Base-by-base conservation (phyloP, 2,888 invertebrate genomes). In the Chrysina gloriosa region DNA sequence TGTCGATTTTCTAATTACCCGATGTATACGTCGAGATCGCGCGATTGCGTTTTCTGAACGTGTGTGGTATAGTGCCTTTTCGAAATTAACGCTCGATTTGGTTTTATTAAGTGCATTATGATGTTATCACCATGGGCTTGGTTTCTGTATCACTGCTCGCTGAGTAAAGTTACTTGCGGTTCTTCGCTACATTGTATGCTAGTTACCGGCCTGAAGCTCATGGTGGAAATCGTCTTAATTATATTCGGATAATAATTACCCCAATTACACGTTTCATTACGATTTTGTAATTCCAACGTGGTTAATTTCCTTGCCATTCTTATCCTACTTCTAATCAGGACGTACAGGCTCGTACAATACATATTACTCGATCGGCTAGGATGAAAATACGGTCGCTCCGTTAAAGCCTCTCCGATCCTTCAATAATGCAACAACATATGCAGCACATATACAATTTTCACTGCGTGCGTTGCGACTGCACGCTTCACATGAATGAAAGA, bases 1-100 rank as follows among this genome's bases (percentile, higher is more conserved):
- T 52, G n/a, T 31, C 19, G 52, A 19, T 31, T 52, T 19, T 31
- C 52, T 52, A 7, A 34, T 52, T 52, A 31, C 31, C 7, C 31
- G 31, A 31, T 31, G 31, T 39, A 29, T 29, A 29, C 29, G n/a
- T n/a, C n/a, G 45, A 3, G 9, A 45, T 45, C 9, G 19, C 45
- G 19, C 19, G 21, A 45, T 45, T 45, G 19, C 21, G 1, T 45
- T 21, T 16, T 21, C 21, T 31, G 23, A 7, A 45, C 21, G 21
- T 45, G 45, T 45, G 45, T 21, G 45, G 45, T 45, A 45, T 45
- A 21, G 19, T 45, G 19, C 19, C 3, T 45, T n/a, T n/a, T n/a
- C n/a, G 1, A 25, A n/a, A 27, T 27, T 11, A 25, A 25, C 6
- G 25, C 14, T 48, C 9, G 48, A 1, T 48, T 11, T 48, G 27